Evolutionary conservation across 1,140 invertebrate genomes (phyloP).

Genomic region (Papilio polytes): DNA sequence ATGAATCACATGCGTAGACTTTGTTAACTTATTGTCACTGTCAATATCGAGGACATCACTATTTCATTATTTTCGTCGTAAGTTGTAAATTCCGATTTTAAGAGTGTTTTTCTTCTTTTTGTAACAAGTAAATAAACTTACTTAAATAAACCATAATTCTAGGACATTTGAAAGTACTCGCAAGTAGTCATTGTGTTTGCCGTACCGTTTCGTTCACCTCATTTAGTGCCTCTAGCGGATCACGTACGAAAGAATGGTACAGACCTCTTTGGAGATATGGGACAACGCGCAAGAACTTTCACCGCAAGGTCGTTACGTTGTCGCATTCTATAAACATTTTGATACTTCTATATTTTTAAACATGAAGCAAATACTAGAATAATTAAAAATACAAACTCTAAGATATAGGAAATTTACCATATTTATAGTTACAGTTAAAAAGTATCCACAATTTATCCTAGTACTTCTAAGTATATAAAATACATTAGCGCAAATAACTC

Average conservation of each 20-base stretch:
- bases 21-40: no score
- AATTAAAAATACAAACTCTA: no score
- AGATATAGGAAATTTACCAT: no score
- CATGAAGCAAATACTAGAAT: no score
- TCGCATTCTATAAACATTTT: constrained; percentile 24
- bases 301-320: constrained; percentile 19
- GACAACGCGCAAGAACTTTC: constrained; percentile 18
- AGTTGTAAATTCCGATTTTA: neutral
- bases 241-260: neutral
- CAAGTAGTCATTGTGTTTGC: neutral
- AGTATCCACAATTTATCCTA: neutral
- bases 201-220: constrained; percentile 8
- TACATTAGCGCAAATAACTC: neutral
- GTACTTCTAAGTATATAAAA: neutral
- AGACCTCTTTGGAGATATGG: constrained; percentile 31
- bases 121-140: neutral
- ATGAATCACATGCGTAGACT: no score
- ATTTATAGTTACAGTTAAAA: no score
- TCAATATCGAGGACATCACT: neutral
- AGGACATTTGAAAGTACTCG: neutral
- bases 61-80: neutral
- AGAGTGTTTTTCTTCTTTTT: neutral
- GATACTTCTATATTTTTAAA: neutral
- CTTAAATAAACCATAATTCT: neutral
- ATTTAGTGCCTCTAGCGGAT: neutral